phyloP scores from a whole-genome alignment of 1,140 invertebrate species.

The Calephelis nemesis region DNA sequence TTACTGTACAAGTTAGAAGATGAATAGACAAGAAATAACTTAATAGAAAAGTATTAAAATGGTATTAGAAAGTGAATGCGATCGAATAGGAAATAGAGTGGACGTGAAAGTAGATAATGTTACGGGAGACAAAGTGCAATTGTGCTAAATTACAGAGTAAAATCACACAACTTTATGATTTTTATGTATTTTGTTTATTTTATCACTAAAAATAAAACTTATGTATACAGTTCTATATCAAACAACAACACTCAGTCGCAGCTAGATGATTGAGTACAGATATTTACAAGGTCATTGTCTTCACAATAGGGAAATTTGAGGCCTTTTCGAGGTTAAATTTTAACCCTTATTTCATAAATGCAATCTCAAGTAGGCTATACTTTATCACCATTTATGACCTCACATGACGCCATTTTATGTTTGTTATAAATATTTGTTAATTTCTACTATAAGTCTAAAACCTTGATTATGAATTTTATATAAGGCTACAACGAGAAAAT shows the following conservation, averaged over 20 bases:
- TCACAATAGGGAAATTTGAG: slow-evolving; percentile 32
- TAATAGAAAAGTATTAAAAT: slow-evolving; percentile 48
- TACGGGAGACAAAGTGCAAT: slow-evolving; percentile 56
- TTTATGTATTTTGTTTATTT: slow-evolving; percentile 75
- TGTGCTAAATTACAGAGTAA: slow-evolving; percentile 55
- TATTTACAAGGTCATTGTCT: slow-evolving; percentile 72
- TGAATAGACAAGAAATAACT: slow-evolving; percentile 20
- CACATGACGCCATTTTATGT: slow-evolving; percentile 50
- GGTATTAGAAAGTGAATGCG: slow-evolving; percentile 69
- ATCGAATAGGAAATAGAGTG: slow-evolving; percentile 58
- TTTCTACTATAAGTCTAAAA: slow-evolving; percentile 42
- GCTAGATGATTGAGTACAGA: slow-evolving; percentile 69
- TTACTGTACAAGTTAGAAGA: slow-evolving; percentile 19
- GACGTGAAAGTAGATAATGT: slow-evolving; percentile 53
- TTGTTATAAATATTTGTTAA: slow-evolving; percentile 68
- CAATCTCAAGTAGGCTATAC: slow-evolving; percentile 41
- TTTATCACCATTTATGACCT: slow-evolving; percentile 30
- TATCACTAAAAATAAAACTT: slow-evolving; percentile 79
- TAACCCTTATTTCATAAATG: slow-evolving; percentile 55
- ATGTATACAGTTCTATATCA: slow-evolving; percentile 76
- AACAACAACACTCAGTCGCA: slow-evolving; percentile 76
- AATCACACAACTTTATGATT: slow-evolving; percentile 59
- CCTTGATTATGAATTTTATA: slow-evolving; percentile 33
- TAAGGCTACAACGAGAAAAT: slow-evolving; percentile 60
- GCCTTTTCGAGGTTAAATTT: slow-evolving; percentile 10